Evolutionary conservation across 2,797 vertebrate genomes (phyloP).

Genomic region (Notamacropus eugenii): DNA sequence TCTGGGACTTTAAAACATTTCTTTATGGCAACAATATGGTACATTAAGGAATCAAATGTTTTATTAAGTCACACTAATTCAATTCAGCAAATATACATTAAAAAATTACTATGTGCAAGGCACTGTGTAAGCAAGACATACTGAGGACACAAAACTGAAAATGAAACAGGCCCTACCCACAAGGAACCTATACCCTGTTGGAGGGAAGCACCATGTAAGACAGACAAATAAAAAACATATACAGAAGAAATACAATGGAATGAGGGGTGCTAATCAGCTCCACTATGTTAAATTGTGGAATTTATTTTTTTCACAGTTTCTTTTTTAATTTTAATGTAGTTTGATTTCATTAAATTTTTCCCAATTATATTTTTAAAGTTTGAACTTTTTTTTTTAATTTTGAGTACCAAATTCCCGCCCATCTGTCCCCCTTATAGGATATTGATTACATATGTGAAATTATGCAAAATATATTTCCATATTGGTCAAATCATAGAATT

Average conservation of each 20-base stretch:
- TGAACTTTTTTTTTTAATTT: background rate
- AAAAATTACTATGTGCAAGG: background rate
- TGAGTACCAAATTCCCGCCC: background rate
- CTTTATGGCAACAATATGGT: background rate
- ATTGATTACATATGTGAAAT: background rate
- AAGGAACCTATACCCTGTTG: background rate
- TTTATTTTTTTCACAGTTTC: background rate
- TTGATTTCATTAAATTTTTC: background rate
- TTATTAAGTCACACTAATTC: slow-evolving; percentile 22
- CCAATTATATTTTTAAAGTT: background rate
- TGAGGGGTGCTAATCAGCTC: background rate
- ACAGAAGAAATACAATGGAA: background rate
- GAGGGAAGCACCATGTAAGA: background rate
- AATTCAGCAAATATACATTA: background rate
- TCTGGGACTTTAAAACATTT: slow-evolving; percentile 32
- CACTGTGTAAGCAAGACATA: background rate
- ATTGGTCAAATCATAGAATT: slow-evolving; percentile 37
- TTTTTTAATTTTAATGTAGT: background rate
- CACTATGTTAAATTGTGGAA: background rate
- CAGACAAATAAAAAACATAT: background rate
- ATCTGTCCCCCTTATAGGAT: background rate
- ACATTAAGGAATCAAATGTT: slow-evolving; percentile 37
- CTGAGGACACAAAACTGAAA: background rate
- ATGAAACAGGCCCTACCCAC: background rate
- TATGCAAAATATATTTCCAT: slow-evolving; percentile 38